Percentiles rank a stretch among this genome's conserved stretches.
These are phyloP conservation scores for Cephus nigrinus DNA, from an alignment of 2,888 invertebrate genomes.

Conservation along the genomic window DNA sequence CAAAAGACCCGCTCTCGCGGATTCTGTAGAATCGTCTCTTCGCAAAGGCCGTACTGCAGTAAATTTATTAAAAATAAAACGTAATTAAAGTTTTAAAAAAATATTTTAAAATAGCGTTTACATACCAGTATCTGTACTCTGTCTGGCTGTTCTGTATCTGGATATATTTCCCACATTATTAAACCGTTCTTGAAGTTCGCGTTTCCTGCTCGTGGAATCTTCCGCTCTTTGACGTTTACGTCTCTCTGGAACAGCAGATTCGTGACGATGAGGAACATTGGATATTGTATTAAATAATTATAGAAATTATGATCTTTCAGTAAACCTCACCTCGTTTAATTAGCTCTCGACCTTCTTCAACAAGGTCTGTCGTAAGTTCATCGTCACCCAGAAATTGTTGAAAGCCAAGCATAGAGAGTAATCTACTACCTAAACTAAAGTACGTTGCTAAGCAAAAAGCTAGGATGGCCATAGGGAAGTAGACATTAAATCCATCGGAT, in stretches of 20 bases:
- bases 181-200: conserved; percentile 79
- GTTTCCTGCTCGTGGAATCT: conserved; percentile 80
- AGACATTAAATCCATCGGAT: conserved; percentile 98
- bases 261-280: not conserved
- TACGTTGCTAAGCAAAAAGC: conserved; percentile 93
- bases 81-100: not conserved
- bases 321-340: conserved; percentile 80
- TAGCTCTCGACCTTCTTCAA: conserved; percentile 93
- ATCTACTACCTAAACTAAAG: conserved; percentile 90
- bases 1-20: conserved; percentile 82
- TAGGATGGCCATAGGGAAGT: conserved; percentile 97
- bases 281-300: not conserved
- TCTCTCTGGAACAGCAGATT: conserved; percentile 71
- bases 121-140: conserved; percentile 67
- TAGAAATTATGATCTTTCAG: not conserved
- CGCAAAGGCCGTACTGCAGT: conserved; percentile 67
- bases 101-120: not conserved
- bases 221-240: conserved; percentile 84
- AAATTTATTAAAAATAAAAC: not conserved
- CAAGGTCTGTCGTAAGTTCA: conserved; percentile 90
- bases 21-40: conserved; percentile 74
- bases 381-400: conserved; percentile 98
- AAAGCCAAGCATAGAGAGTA: conserved; percentile 91
- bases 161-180: conserved; percentile 59
- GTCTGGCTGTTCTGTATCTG: conserved; percentile 65